A percentile compares a stretch with the other conserved stretches of the same genome.
phyloP scores from a whole-genome alignment of 2,888 invertebrate species.

The Saturnia japonica region DNA sequence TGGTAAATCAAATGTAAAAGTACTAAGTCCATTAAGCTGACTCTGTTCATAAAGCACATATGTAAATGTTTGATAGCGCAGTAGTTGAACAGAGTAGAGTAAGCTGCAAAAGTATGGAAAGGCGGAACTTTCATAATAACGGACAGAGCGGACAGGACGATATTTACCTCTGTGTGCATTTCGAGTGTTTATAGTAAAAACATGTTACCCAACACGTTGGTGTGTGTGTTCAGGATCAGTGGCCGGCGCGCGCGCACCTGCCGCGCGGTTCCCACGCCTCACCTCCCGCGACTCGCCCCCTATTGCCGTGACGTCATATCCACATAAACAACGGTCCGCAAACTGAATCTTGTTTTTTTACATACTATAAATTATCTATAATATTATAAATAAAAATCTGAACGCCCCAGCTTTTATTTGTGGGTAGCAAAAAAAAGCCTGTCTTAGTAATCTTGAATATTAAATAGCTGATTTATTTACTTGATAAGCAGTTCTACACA shows the following conservation, averaged over 20 bases:
- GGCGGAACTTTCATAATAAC: slow-evolving; percentile 73
- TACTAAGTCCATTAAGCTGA: background rate
- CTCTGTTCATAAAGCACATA: slow-evolving; percentile 5
- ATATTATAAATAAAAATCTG: slow-evolving; percentile 34
- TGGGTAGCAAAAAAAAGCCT: too few relatives aligned
- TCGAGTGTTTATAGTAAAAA: slow-evolving; percentile 40
- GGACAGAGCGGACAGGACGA: slow-evolving; percentile 46
- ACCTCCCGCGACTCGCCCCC: slow-evolving; percentile 47
- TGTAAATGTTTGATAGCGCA: slow-evolving; percentile 15
- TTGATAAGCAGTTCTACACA: slow-evolving; percentile 37
- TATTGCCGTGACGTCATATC: slow-evolving; percentile 65
- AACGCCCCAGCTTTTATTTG: too few relatives aligned
- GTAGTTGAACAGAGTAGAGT: slow-evolving; percentile 20
- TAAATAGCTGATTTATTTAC: slow-evolving; percentile 42
- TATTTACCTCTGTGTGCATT: slow-evolving; percentile 40
- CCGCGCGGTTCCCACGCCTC: slow-evolving; percentile 78
- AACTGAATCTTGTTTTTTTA: slow-evolving; percentile 54
- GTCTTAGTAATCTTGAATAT: too few relatives aligned
- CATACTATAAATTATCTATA: slow-evolving; percentile 36
- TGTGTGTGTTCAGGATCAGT: slow-evolving; percentile 78
- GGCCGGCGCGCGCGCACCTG: slow-evolving; percentile 80
- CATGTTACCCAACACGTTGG: slow-evolving; percentile 44
- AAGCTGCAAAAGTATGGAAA: slow-evolving; percentile 61
- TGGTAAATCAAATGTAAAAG: background rate
- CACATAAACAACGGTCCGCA: slow-evolving; percentile 68